phyloP scores from a whole-genome alignment of 2,888 invertebrate genomes.

The Drosophila koepferae region DNA sequence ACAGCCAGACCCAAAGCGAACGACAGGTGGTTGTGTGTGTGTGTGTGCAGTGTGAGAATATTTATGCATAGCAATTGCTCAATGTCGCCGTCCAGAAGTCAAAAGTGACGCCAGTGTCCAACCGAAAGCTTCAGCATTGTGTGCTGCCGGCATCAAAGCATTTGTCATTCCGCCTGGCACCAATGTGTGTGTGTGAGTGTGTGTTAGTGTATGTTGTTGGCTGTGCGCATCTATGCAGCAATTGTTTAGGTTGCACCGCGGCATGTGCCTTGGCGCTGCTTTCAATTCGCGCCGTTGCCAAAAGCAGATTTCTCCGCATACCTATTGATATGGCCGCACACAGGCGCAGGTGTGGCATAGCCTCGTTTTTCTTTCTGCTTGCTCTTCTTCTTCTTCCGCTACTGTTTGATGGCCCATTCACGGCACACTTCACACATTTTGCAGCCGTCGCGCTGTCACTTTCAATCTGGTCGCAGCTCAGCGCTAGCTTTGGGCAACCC shows the following conservation, averaged over 20 bases:
- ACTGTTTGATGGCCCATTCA: constrained; percentile 13
- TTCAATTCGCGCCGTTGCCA: constrained; percentile 55
- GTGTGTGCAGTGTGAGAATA: constrained; percentile 43
- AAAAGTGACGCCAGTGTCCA: constrained; percentile 34
- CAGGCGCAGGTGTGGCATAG: constrained; percentile 26
- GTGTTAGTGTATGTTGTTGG: constrained; percentile 8
- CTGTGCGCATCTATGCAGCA: constrained; percentile 27
- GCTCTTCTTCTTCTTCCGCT: neutral
- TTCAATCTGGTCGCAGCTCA: constrained; percentile 50
- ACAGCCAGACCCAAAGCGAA: constrained; percentile 15
- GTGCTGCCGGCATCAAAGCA: constrained; percentile 36
- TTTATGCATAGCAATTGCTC: constrained; percentile 79
- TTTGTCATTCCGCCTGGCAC: constrained; percentile 45
- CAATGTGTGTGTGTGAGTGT: constrained; percentile 13
- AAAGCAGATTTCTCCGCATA: constrained; percentile 33
- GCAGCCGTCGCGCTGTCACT: constrained; percentile 61
- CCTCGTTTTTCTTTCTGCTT: constrained; percentile 13
- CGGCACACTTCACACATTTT: constrained; percentile 49
- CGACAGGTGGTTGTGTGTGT: constrained; percentile 67
- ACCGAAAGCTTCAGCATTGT: constrained; percentile 3
- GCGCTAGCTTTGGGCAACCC: neutral
- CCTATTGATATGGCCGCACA: constrained; percentile 26
- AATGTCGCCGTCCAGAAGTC: constrained; percentile 65
- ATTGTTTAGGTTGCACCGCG: constrained; percentile 44
- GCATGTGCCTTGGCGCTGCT: constrained; percentile 21